These are phyloP conservation scores for Ptilonorhynchus violaceus DNA, from an alignment of 2,113 vertebrate genomes.

Conservation along the genomic window DNA sequence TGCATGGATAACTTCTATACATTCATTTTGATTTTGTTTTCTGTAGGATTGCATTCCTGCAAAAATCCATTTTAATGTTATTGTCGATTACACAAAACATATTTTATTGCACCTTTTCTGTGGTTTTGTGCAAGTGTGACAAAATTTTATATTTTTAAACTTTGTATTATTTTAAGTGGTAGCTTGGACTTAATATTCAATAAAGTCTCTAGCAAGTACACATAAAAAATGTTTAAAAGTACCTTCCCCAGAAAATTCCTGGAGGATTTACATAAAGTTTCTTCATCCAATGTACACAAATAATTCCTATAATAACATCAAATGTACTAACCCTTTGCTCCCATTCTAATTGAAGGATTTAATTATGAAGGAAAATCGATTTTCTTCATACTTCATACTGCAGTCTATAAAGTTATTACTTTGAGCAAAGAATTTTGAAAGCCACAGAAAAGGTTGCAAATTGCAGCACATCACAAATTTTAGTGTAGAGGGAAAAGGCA, in stretches of 20 bases:
- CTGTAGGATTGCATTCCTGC: neutral
- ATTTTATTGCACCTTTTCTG: neutral
- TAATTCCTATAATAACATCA: neutral
- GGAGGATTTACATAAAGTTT: conserved; percentile 12
- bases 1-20: neutral
- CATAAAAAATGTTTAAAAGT: neutral
- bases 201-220: neutral
- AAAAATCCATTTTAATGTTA: neutral
- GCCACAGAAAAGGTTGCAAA: neutral
- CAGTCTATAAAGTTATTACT: neutral
- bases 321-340: neutral
- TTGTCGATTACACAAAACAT: neutral
- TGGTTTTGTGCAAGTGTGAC: neutral
- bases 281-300: neutral
- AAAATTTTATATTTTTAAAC: neutral
- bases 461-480: neutral
- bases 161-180: neutral
- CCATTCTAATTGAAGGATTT: conserved; percentile 16
- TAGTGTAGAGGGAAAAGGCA: neutral
- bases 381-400: neutral
- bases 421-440: neutral
- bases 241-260: neutral
- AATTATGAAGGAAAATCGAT: conserved; percentile 11
- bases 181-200: neutral
- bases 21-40: neutral